Percentiles rank a stretch among this genome's conserved stretches.
These are phyloP conservation scores for Limosa lapponica DNA, from an alignment of 2,797 vertebrate genomes.

Conservation along the genomic window DNA sequence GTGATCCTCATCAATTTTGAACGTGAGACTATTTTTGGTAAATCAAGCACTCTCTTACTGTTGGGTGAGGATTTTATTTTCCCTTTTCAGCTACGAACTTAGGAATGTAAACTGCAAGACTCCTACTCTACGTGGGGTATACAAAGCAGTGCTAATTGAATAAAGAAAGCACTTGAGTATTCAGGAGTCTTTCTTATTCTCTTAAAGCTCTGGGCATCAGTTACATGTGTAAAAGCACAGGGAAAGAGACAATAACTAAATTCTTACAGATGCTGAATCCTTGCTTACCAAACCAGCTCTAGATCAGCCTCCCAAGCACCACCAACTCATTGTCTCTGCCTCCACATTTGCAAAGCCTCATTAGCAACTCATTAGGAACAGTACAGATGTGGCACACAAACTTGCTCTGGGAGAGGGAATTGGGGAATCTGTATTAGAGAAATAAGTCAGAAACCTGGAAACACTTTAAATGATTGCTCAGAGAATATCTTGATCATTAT, in stretches of 20 bases:
- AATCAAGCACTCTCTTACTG: constrained; percentile 47
- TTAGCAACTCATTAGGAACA: constrained; percentile 47
- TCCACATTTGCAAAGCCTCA: constrained; percentile 27
- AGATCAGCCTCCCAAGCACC: not conserved
- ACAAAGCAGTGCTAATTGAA: not conserved
- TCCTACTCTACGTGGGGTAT: not conserved
- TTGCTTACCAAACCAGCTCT: not conserved
- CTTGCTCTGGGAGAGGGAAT: not conserved
- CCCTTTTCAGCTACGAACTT: constrained; percentile 32
- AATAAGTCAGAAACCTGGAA: not conserved
- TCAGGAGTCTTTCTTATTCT: not conserved
- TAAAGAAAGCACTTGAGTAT: not conserved
- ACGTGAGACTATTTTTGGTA: constrained; percentile 66
- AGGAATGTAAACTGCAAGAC: not conserved
- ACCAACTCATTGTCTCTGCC: not conserved
- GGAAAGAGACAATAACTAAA: not conserved
- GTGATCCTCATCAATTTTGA: constrained; percentile 73
- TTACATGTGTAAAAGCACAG: not conserved
- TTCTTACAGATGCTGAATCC: not conserved
- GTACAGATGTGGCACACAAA: constrained; percentile 4
- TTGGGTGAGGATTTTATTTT: constrained; percentile 32
- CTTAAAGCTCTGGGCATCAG: not conserved
- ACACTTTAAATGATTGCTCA: not conserved
- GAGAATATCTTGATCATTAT: not conserved
- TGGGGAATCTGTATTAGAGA: not conserved